These are phyloP conservation scores for Catharus bicknelli DNA, from an alignment of 2,113 vertebrate genomes.

Conservation along the genomic window DNA sequence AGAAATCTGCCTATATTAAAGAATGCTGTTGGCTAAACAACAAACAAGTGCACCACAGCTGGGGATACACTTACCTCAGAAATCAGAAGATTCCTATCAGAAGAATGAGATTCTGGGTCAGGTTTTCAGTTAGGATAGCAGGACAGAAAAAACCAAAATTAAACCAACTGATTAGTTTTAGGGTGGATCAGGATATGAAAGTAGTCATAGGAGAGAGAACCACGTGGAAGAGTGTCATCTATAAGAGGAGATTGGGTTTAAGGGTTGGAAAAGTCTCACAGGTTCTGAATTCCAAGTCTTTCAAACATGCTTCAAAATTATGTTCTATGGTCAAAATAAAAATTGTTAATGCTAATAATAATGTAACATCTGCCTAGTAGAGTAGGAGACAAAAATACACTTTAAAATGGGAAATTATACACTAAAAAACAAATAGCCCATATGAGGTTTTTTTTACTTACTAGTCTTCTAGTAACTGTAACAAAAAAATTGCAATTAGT, in stretches of 20 bases:
- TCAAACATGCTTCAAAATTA: background rate
- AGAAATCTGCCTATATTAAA: background rate
- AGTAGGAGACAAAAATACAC: background rate
- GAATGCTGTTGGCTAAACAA: background rate
- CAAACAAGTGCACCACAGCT: background rate
- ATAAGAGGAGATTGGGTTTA: background rate
- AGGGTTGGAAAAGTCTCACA: background rate
- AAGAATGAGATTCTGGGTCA: background rate
- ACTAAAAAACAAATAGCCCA: background rate
- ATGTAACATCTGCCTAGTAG: background rate
- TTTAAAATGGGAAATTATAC: background rate
- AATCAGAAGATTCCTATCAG: background rate
- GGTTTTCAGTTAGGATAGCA: background rate
- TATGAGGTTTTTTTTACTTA: background rate
- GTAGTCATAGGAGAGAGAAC: background rate
- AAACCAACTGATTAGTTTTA: background rate
- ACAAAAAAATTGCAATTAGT: background rate
- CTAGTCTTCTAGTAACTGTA: background rate
- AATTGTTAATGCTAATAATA: background rate
- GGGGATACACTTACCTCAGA: background rate
- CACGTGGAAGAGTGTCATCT: background rate
- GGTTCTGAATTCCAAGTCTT: background rate
- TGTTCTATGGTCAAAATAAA: background rate
- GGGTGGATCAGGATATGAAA: background rate
- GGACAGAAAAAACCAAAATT: accelerated